Conservation (phyloP, 2,113 vertebrate species). For the Melierax canorus region DNA sequence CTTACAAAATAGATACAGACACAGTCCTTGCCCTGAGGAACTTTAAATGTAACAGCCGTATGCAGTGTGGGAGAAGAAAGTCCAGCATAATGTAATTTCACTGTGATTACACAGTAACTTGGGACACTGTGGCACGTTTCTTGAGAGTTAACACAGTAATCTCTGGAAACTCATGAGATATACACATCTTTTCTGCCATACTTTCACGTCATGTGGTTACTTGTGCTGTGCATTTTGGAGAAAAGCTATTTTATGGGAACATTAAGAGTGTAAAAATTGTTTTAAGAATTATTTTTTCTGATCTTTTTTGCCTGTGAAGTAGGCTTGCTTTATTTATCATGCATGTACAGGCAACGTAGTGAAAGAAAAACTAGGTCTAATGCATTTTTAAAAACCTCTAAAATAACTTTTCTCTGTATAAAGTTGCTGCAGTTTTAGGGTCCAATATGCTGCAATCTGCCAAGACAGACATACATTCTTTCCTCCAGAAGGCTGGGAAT, state of each 20-base stretch:
- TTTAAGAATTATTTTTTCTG: constrained; percentile 40
- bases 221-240: neutral
- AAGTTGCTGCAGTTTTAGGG: neutral
- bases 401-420: constrained; percentile 31
- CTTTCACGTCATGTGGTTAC: neutral
- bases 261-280: neutral
- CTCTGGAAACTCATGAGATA: neutral
- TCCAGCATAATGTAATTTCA: constrained; percentile 24
- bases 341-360: neutral
- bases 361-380: constrained; percentile 47
- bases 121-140: neutral
- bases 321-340: constrained; percentile 46
- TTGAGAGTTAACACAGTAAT: neutral
- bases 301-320: constrained; percentile 27
- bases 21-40: constrained; percentile 13
- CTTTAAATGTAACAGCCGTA: neutral
- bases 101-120: neutral
- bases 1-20: constrained; percentile 30
- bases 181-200: neutral
- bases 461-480: neutral
- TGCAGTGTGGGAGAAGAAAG: neutral
- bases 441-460: neutral
- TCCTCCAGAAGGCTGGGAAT: neutral
- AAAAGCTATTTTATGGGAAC: constrained; percentile 4
- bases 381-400: constrained; percentile 48